Base-by-base conservation (phyloP, 2,113 vertebrate species). In the Ursus arctos region DNA sequence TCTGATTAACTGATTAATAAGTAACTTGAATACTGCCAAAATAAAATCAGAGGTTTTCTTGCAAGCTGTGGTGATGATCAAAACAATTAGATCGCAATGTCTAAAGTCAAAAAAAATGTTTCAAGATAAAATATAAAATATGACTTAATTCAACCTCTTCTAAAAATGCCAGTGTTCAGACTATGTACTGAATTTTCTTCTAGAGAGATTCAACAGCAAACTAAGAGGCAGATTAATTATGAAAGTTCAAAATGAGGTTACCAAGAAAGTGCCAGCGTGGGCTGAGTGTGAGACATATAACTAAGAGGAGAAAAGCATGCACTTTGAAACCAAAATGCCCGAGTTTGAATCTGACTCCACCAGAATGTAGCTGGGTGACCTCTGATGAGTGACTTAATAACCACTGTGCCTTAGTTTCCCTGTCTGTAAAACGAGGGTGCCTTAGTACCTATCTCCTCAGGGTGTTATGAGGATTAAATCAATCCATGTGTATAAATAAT, bases 231-330 rank as follows among this genome's bases (percentile, higher is more conserved):
- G 9, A 89, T 84, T 84, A 93, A 95, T 93, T 83, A 88, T 85
- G 21, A 77, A 96, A 72, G 14, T 86, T 96, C 43, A 86, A 89
- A 96, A 76, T 88, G 57, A 92, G 51, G 61, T 92, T 63, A 69
- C 21, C 40, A 89, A 92, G 82, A 57, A 88, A 49, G 28, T 91
- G 22, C 18, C 43, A 85, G 8, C 65, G 22, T 94, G n/a, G 71
- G 21, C 31, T 87, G 76, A 91, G 28, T 67, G 26, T 77, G 31
- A 87, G 43, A 88, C 24, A 43, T 61, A 53, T 6, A 87, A 53
- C n/a, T 83, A 83, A 94, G 55, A 83, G 15, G 36, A n/a, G 26
- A 79, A 69, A 91, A 88, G 40, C 59, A 51, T 55, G 19, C 1
- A n/a, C 81, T 90, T 90, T 92, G 47, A 87, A 82, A 90, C 59